Evolutionary conservation across 2,888 invertebrate species (phyloP).

Genomic region (Pristionchus japonicus): DNA sequence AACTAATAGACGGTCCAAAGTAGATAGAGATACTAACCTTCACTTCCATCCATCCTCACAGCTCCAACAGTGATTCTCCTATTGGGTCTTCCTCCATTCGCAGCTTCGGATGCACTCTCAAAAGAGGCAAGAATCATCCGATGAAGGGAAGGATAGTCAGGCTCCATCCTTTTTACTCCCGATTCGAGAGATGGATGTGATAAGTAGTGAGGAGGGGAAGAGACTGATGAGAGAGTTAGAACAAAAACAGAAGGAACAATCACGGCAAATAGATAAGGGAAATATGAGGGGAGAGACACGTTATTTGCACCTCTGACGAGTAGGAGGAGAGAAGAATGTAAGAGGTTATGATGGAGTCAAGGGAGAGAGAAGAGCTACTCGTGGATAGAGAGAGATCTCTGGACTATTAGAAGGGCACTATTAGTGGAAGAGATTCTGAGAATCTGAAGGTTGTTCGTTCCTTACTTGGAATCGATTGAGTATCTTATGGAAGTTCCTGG

Average conservation of each 20-base stretch:
- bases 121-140: constrained; percentile 20
- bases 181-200: not conserved
- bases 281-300: not conserved
- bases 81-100: not conserved
- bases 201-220: not conserved
- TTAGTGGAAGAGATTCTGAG: too few species aligned
- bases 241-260: constrained; percentile 29
- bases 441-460: too few species aligned
- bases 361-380: not conserved
- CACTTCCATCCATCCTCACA: constrained; percentile 6
- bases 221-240: constrained; percentile 32
- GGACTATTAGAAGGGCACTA: not conserved
- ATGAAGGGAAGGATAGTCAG: constrained; percentile 22
- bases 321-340: not conserved
- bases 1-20: not conserved
- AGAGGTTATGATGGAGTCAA: not conserved
- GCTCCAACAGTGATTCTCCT: constrained; percentile 32
- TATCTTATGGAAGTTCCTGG: constrained; percentile 42
- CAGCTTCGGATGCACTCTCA: constrained; percentile 40
- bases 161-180: constrained; percentile 26
- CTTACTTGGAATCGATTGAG: constrained; percentile 39
- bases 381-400: not conserved
- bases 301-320: constrained; percentile 28
- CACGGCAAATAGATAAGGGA: constrained; percentile 35
- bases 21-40: not conserved